A percentile compares a stretch with the other conserved stretches of the same genome.
Conservation (phyloP, 2,888 invertebrate species). For the Aplocera efformata region DNA sequence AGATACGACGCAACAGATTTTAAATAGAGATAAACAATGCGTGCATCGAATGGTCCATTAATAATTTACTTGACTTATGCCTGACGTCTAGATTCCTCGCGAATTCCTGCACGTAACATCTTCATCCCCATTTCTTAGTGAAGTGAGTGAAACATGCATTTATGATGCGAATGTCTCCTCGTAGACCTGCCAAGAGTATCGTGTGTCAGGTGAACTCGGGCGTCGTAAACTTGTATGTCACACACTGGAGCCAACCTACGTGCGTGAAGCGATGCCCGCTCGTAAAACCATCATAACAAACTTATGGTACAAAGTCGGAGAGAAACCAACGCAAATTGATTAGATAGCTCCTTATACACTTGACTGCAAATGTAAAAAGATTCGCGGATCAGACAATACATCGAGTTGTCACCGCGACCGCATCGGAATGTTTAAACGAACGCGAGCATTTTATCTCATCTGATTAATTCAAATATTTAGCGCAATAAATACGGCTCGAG, state of each 20-base stretch:
- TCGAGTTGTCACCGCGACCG: slow-evolving; percentile 76
- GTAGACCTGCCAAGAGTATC: slow-evolving; percentile 63
- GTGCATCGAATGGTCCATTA: slow-evolving; percentile 24
- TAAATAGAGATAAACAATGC: slow-evolving; percentile 18
- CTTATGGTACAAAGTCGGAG: slow-evolving; percentile 37
- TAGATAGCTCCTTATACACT: slow-evolving; percentile 26
- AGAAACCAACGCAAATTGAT: slow-evolving; percentile 39
- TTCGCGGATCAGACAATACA: slow-evolving; percentile 67
- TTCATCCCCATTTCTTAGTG: slow-evolving; percentile 59
- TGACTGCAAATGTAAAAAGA: slow-evolving; percentile 21
- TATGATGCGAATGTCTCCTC: slow-evolving; percentile 55
- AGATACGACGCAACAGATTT: slow-evolving; percentile 18
- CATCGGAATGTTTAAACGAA: slow-evolving; percentile 75
- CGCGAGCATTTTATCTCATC: slow-evolving; percentile 75
- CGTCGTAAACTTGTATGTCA: slow-evolving; percentile 72
- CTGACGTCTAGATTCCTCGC: slow-evolving; percentile 25
- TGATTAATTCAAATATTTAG: slow-evolving; percentile 80
- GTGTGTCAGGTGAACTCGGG: slow-evolving; percentile 59
- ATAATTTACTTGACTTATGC: slow-evolving; percentile 25
- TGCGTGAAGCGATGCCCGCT: slow-evolving; percentile 43
- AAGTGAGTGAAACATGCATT: slow-evolving; percentile 60
- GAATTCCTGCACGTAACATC: slow-evolving; percentile 67
- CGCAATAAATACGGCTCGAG: slow-evolving; percentile 70
- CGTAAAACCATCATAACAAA: slow-evolving; percentile 63
- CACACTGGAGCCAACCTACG: slow-evolving; percentile 61